Conservation (phyloP, 1,140 invertebrate genomes). For the Danaus plexippus region DNA sequence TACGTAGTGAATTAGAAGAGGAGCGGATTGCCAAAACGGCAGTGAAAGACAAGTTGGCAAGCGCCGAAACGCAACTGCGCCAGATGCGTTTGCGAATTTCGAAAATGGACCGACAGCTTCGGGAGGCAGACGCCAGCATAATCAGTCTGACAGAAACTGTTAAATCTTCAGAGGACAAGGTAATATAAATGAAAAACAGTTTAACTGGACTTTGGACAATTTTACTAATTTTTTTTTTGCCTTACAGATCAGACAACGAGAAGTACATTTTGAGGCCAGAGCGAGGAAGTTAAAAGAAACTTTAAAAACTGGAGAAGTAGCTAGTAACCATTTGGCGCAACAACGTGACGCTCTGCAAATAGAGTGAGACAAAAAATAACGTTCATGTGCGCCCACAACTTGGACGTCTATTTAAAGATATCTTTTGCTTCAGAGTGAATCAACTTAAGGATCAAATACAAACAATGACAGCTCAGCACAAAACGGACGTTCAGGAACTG, state of each 20-base stretch:
- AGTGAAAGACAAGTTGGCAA: conserved; percentile 49
- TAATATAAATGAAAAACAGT: conserved; percentile 15
- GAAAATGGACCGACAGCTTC: conserved; percentile 59
- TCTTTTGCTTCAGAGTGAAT: conserved; percentile 28
- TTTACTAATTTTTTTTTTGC: background rate
- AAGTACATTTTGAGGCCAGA: conserved; percentile 53
- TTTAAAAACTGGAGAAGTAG: conserved; percentile 56
- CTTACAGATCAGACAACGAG: conserved; percentile 51
- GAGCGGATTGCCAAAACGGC: conserved; percentile 32
- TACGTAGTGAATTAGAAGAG: conserved; percentile 46
- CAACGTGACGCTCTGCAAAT: conserved; percentile 47
- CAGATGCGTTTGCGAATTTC: conserved; percentile 39
- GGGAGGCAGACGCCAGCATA: conserved; percentile 58
- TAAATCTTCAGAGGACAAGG: conserved; percentile 59
- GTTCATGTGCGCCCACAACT: background rate
- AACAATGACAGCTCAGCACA: conserved; percentile 35
- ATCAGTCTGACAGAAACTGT: conserved; percentile 54
- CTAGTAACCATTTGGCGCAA: conserved; percentile 46
- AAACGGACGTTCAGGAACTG: conserved; percentile 35
- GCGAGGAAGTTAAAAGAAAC: conserved; percentile 60
- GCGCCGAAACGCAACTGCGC: conserved; percentile 41
- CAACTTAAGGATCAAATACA: conserved; percentile 51
- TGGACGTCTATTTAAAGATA: too few species aligned
- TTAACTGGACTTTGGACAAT: background rate
- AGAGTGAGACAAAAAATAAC: conserved; percentile 36